phyloP scores from a whole-genome alignment of 2,888 invertebrate genomes.

The Tridacna gigas region DNA sequence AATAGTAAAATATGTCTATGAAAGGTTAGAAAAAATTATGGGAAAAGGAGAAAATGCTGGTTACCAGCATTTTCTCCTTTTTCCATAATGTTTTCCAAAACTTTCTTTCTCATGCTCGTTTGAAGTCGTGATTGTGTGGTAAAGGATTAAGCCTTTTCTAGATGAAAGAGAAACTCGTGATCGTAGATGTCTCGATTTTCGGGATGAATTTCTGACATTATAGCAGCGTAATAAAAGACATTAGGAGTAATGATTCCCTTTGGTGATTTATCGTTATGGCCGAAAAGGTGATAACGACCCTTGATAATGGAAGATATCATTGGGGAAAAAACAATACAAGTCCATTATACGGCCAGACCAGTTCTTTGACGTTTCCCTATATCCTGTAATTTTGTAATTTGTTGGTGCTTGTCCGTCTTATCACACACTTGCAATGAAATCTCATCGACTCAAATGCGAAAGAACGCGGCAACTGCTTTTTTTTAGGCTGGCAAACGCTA shows the following conservation, averaged over 20 bases:
- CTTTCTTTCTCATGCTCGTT: no score
- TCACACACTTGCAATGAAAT: no score
- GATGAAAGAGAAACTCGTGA: background rate
- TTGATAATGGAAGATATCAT: slow-evolving; percentile 31
- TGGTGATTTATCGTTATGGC: slow-evolving; percentile 29
- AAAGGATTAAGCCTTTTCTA: no score
- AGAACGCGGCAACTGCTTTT: no score
- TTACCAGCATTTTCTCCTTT: no score
- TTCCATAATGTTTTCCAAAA: no score
- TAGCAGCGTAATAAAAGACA: background rate
- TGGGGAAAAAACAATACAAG: slow-evolving; percentile 28
- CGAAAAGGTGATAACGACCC: slow-evolving; percentile 29
- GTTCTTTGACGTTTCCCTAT: background rate
- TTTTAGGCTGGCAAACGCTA: no score
- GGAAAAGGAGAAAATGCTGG: no score
- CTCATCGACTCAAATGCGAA: no score
- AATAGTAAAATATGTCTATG: no score
- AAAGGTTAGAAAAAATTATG: no score
- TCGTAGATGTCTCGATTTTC: background rate
- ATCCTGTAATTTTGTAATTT: background rate
- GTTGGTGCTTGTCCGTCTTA: background rate
- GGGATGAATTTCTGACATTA: slow-evolving; percentile 1
- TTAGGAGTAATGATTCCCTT: slow-evolving; percentile 26
- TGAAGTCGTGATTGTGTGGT: no score
- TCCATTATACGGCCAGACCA: slow-evolving; percentile 25